A percentile compares a stretch with the other conserved stretches of the same genome.
These are phyloP conservation scores for Acleris literana DNA, from an alignment of 2,888 invertebrate genomes.

Conservation along the genomic window DNA sequence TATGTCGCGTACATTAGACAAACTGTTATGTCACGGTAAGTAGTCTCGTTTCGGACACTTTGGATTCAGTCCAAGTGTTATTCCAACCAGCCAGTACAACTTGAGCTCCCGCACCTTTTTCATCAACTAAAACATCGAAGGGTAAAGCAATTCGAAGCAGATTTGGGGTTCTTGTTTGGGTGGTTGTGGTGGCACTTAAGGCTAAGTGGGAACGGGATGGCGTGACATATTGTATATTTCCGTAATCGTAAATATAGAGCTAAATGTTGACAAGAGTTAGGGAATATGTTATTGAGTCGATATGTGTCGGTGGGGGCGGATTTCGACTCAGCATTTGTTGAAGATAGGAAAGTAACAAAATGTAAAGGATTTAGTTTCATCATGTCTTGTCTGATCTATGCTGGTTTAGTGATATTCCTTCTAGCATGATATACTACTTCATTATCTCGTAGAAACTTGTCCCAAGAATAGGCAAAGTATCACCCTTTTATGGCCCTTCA, in stretches of 20 bases:
- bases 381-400: too few relatives aligned
- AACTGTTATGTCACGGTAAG: conserved; percentile 65
- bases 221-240: conserved; percentile 61
- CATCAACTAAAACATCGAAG: conserved; percentile 37
- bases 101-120: conserved; percentile 48
- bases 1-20: conserved; percentile 47
- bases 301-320: conserved; percentile 8
- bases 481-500: too few relatives aligned
- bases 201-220: conserved; percentile 47
- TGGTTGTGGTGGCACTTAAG: conserved; percentile 43
- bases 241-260: conserved; percentile 57
- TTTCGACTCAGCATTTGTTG: conserved; percentile 20
- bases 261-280: conserved; percentile 45
- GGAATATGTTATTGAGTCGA: conserved; percentile 21
- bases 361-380: neutral
- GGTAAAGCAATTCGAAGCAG: conserved; percentile 10
- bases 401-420: neutral
- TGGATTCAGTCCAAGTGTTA: conserved; percentile 70
- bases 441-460: too few relatives aligned
- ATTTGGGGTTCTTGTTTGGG: conserved; percentile 44
- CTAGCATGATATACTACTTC: too few relatives aligned
- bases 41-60: conserved; percentile 64
- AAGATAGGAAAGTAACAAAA: neutral
- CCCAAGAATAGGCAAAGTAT: too few relatives aligned
- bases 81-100: conserved; percentile 45